These are phyloP conservation scores for Drosophila subobscura DNA, from an alignment of 1,140 invertebrate species.

Conservation along the genomic window DNA sequence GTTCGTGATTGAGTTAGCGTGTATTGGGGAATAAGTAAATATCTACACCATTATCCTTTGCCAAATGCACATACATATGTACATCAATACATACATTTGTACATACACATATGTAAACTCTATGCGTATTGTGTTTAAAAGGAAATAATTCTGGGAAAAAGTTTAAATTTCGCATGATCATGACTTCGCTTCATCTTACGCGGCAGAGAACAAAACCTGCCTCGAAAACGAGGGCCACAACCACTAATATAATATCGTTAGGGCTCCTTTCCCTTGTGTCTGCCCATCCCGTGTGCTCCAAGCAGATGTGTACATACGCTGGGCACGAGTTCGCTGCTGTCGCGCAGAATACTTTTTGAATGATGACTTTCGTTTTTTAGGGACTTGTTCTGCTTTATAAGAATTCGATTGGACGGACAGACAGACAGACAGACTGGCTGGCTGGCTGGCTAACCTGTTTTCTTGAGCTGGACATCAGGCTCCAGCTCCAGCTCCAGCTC, in stretches of 20 bases:
- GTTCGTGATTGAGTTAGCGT: too few relatives aligned
- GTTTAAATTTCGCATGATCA: slow-evolving; percentile 70
- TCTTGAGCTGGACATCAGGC: slow-evolving; percentile 31
- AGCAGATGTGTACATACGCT: slow-evolving; percentile 55
- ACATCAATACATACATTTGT: background rate
- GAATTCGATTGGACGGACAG: slow-evolving; percentile 34
- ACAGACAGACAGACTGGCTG: background rate
- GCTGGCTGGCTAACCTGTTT: slow-evolving; percentile 64
- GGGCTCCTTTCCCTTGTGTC: slow-evolving; percentile 16
- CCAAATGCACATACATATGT: too few relatives aligned
- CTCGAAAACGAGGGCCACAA: slow-evolving; percentile 6
- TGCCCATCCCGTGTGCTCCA: slow-evolving; percentile 18
- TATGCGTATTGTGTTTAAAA: slow-evolving; percentile 16
- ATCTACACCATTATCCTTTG: too few relatives aligned
- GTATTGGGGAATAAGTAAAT: too few relatives aligned
- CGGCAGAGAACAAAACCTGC: slow-evolving; percentile 36
- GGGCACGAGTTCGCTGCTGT: slow-evolving; percentile 45
- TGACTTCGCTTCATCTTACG: slow-evolving; percentile 35
- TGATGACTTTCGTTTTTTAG: slow-evolving; percentile 61
- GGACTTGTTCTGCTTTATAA: slow-evolving; percentile 41
- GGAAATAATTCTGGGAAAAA: slow-evolving; percentile 65
- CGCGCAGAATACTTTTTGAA: slow-evolving; percentile 55
- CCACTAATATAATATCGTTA: slow-evolving; percentile 45
- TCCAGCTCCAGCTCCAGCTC: slow-evolving; percentile 11
- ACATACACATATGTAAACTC: background rate